Base-by-base conservation (phyloP, 2,888 invertebrate genomes). In the Agrotis segetum region DNA sequence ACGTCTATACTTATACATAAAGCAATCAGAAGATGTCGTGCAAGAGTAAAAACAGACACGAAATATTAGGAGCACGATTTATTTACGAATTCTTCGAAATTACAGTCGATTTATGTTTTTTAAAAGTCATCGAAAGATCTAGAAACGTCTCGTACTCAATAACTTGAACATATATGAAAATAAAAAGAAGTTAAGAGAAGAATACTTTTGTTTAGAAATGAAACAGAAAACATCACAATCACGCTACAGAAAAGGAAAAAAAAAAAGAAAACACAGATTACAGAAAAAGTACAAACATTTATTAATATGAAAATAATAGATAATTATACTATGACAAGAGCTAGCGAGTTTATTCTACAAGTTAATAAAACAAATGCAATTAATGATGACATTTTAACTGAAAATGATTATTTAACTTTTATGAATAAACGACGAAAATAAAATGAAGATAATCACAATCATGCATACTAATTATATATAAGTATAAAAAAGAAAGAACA, bases 211-310 rank as follows among this genome's bases (percentile, higher is more conserved):
- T 17, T 69, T 46, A 9, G 29, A 67, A 55, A 63, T 53, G 24
- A 67, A 64, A 74, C 62, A 66, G n/a, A 53, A 79, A 78, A 71
- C 44, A 69, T 13, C 59, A 80, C 78, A 75, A 47, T 21, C 66
- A 85, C 66, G 29, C 56, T 64, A 72, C 71, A 82, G 67, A 84
- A 61, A 58, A 79, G 79, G 83, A 62, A 71, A 81, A 71, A 79
- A 81, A 83, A 85, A 79, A 40, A 56, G 82, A 84, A 85, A 85
- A 86, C 86, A 84, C 85, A 82, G 67, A 76, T 63, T 60, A 82
- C 52, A 79, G 71, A 80, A 72, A 70, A 19, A 71, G 69, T 71
- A 71, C 68, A 80, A 53, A 82, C 66, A 80, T 85, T 85, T 87
- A 85, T 82, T 85, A 59, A 69, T 55, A 71, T 66, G 68, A 70